Evolutionary conservation across 2,113 vertebrate species (phyloP).

Genomic region (Rhea americana): DNA sequence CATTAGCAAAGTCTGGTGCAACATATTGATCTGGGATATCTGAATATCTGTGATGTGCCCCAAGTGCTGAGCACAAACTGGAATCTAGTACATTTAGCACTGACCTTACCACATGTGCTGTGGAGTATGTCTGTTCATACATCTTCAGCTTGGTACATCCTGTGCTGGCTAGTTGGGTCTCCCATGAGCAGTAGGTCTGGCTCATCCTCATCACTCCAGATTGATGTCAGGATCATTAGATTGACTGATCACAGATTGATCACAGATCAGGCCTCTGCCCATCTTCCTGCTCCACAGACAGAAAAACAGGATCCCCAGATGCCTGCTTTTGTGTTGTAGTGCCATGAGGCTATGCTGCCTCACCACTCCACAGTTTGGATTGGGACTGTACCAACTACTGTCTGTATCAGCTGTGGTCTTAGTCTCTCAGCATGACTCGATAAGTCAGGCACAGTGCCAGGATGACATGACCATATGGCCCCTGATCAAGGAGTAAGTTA

Average conservation of each 20-base stretch:
- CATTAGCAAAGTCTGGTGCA: neutral
- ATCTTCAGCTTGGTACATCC: neutral
- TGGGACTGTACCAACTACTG: neutral
- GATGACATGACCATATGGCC: neutral
- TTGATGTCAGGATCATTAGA: neutral
- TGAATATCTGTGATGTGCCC: neutral
- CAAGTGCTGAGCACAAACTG: neutral
- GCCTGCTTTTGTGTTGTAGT: neutral
- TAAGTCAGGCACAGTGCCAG: neutral
- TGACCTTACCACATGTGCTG: rapidly evolving
- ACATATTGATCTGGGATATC: neutral
- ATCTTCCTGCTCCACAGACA: neutral
- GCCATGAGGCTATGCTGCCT: neutral
- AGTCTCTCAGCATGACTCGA: neutral
- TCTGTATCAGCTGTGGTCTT: neutral
- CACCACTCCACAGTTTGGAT: neutral
- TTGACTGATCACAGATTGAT: no score
- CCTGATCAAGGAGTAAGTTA: neutral
- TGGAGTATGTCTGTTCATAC: neutral
- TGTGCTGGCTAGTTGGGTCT: neutral
- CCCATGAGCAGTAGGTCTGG: neutral
- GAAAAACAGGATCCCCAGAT: neutral
- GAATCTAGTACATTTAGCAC: neutral
- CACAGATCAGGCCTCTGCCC: neutral
- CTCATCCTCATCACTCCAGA: neutral